Conservation (phyloP, 2,113 vertebrate species). For the Malaclemys terrapin region DNA sequence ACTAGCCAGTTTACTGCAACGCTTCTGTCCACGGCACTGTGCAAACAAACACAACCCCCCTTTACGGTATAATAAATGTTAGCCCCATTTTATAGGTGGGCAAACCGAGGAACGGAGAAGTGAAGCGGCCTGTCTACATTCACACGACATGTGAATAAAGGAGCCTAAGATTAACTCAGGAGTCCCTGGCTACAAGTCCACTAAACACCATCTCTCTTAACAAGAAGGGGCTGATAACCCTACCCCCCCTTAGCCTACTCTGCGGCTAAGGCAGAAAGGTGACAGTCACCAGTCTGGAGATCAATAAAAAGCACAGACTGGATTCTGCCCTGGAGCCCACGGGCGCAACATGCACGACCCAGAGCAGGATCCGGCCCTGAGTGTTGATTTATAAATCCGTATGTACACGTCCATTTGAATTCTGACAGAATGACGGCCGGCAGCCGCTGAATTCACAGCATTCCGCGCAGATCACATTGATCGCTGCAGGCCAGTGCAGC, state of each 20-base stretch:
- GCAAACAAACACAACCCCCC: not conserved
- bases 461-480: slow-evolving; percentile 70
- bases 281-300: slow-evolving; percentile 44
- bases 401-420: slow-evolving; percentile 69
- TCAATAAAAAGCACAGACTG: not conserved
- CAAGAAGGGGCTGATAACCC: not conserved
- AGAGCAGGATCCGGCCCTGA: slow-evolving; percentile 47
- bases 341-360: not conserved
- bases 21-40: not conserved
- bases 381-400: slow-evolving; percentile 68
- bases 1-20: not conserved
- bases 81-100: not conserved
- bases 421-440: slow-evolving; percentile 74
- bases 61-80: not conserved
- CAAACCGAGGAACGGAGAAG: not conserved
- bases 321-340: slow-evolving; percentile 9
- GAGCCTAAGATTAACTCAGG: not conserved
- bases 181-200: not conserved
- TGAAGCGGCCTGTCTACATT: not conserved
- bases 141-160: not conserved
- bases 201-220: not conserved
- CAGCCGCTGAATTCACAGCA: slow-evolving; percentile 73
- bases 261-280: slow-evolving; percentile 6
- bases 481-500: slow-evolving; percentile 66
- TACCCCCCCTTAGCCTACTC: not conserved